Evolutionary conservation across 2,888 invertebrate species (phyloP).

Genomic region (Imbricaverruca yamaguchii): DNA sequence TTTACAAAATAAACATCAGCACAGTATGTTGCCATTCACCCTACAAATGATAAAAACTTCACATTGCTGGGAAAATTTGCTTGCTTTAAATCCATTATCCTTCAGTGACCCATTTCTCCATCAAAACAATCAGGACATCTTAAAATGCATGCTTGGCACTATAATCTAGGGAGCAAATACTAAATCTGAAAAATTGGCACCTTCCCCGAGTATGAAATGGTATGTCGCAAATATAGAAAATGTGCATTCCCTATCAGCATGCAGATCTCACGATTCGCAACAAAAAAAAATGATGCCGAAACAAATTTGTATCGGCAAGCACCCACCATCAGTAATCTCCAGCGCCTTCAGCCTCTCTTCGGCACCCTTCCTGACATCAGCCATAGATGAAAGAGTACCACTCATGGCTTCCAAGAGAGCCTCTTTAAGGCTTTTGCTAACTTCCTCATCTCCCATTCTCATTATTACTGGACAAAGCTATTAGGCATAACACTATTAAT

Average conservation of each 20-base stretch:
- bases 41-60: too few relatives aligned
- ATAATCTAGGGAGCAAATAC: too few relatives aligned
- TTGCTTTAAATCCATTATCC: too few relatives aligned
- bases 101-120: too few relatives aligned
- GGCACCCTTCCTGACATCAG: conserved; percentile 51
- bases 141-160: too few relatives aligned
- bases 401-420: conserved; percentile 57
- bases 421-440: conserved; percentile 46
- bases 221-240: background rate
- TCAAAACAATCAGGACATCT: too few relatives aligned
- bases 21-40: too few relatives aligned
- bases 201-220: background rate
- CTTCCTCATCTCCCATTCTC: conserved; percentile 10
- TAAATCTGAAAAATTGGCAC: too few relatives aligned
- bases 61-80: too few relatives aligned
- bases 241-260: background rate
- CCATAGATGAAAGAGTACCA: conserved; percentile 54
- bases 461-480: too few relatives aligned
- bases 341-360: conserved; percentile 59
- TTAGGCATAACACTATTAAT: too few relatives aligned
- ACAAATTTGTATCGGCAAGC: background rate
- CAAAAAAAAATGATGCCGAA: background rate
- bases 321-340: conserved; percentile 60
- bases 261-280: background rate
- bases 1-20: too few relatives aligned